These are phyloP conservation scores for Xestia rhomboidea DNA, from an alignment of 2,888 invertebrate species.

Conservation along the genomic window DNA sequence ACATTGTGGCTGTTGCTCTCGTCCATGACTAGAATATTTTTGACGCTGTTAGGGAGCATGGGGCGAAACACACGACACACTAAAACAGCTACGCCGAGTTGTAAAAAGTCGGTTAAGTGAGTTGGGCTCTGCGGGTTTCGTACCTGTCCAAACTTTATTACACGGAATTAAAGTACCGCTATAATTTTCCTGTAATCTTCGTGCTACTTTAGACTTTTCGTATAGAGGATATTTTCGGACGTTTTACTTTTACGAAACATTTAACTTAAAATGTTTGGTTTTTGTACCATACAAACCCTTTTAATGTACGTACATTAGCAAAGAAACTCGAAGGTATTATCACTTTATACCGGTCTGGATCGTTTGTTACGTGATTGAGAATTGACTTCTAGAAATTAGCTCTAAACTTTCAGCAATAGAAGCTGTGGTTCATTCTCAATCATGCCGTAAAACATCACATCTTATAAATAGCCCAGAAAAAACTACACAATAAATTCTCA, in stretches of 20 bases:
- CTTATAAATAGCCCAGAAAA: not conserved
- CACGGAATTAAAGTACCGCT: conserved; percentile 65
- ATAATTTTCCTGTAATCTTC: conserved; percentile 68
- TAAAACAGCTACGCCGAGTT: conserved; percentile 56
- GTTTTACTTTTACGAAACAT: conserved; percentile 27
- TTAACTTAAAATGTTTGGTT: conserved; percentile 20
- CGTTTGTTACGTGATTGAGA: not conserved
- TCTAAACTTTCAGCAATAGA: conserved; percentile 1
- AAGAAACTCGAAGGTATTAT: not conserved
- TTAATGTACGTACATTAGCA: not conserved
- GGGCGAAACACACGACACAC: conserved; percentile 56
- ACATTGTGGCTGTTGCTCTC: conserved; percentile 29
- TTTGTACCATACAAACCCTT: conserved; percentile 1
- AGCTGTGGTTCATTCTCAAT: not conserved
- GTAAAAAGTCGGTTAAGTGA: conserved; percentile 66
- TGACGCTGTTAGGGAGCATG: conserved; percentile 31
- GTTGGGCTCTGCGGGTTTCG: conserved; percentile 62
- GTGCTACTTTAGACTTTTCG: conserved; percentile 56
- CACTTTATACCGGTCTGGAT: not conserved
- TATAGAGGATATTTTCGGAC: conserved; percentile 40
- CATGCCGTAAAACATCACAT: not conserved
- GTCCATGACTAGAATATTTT: conserved; percentile 56
- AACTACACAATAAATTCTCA: conserved; percentile 24
- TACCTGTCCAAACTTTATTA: conserved; percentile 70
- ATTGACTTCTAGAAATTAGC: not conserved